Conservation (phyloP, 2,888 invertebrate genomes). For the Furcula furcula region DNA sequence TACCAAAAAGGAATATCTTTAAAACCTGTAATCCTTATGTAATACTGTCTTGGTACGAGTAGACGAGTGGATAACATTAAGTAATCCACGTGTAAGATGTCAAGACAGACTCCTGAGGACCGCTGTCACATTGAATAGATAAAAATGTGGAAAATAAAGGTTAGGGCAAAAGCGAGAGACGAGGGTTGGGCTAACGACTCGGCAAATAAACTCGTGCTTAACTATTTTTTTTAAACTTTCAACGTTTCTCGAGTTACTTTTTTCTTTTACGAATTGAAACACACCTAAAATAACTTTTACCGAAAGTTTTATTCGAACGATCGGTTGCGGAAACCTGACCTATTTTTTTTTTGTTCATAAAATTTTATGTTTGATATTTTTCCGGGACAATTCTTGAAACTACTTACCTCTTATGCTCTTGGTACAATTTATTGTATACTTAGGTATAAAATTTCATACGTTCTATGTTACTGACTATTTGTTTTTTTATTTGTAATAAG, state of each 20-base stretch:
- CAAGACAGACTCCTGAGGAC: slow-evolving; percentile 8
- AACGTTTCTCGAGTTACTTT: background rate
- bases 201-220: slow-evolving; percentile 10
- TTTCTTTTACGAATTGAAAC: background rate
- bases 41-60: slow-evolving; percentile 5
- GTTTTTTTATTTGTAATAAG: too few relatives aligned
- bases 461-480: too few relatives aligned
- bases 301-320: background rate
- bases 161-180: slow-evolving; percentile 15
- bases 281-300: too few relatives aligned
- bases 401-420: too few relatives aligned
- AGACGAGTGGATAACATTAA: slow-evolving; percentile 21
- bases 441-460: too few relatives aligned
- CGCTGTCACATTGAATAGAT: slow-evolving; percentile 22
- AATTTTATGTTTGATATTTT: too few relatives aligned
- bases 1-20: background rate
- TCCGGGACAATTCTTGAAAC: too few relatives aligned
- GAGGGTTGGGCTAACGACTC: slow-evolving; percentile 12
- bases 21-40: background rate
- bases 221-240: background rate
- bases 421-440: too few relatives aligned
- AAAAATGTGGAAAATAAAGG: slow-evolving; percentile 16
- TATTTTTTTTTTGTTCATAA: too few relatives aligned
- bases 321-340: too few relatives aligned
- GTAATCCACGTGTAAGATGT: slow-evolving; percentile 16